Evolutionary conservation across 2,113 vertebrate species (phyloP).

Genomic region (Myotis davidii): DNA sequence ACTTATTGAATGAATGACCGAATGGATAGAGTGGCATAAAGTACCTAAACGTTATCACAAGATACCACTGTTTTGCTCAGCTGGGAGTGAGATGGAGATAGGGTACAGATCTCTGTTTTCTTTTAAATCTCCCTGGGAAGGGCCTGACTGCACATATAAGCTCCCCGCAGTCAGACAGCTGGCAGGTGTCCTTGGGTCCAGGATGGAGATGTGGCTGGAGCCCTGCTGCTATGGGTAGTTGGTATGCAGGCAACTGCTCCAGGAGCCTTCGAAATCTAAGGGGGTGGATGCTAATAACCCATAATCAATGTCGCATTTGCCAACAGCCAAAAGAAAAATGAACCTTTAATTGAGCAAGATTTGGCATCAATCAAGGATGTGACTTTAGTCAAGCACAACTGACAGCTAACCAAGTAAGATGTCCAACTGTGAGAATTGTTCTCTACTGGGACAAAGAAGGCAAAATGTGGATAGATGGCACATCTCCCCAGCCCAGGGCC

Average conservation of each 20-base stretch:
- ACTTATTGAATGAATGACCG: neutral
- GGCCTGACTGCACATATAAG: neutral
- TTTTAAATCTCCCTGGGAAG: neutral
- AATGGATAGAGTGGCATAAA: neutral
- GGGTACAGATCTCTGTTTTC: neutral
- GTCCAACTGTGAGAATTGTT: slow-evolving; percentile 61
- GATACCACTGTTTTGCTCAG: neutral
- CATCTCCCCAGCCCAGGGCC: neutral
- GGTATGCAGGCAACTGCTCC: slow-evolving; percentile 27
- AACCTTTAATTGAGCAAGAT: slow-evolving; percentile 78
- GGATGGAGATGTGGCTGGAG: neutral
- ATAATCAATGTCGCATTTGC: slow-evolving; percentile 65
- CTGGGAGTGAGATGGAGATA: neutral
- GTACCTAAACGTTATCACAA: neutral
- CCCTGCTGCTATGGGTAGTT: neutral
- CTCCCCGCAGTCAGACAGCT: neutral
- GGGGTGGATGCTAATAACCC: slow-evolving; percentile 67
- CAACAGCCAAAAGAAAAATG: slow-evolving; percentile 71
- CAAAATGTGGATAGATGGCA: neutral
- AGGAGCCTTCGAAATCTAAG: neutral
- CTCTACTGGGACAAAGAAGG: neutral
- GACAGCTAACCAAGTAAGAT: slow-evolving; percentile 43
- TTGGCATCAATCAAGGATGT: slow-evolving; percentile 73
- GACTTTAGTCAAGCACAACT: slow-evolving; percentile 71
- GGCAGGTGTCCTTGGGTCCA: neutral